Evolutionary conservation across 1,140 invertebrate genomes (phyloP).

Genomic region (Nebria ingens): DNA sequence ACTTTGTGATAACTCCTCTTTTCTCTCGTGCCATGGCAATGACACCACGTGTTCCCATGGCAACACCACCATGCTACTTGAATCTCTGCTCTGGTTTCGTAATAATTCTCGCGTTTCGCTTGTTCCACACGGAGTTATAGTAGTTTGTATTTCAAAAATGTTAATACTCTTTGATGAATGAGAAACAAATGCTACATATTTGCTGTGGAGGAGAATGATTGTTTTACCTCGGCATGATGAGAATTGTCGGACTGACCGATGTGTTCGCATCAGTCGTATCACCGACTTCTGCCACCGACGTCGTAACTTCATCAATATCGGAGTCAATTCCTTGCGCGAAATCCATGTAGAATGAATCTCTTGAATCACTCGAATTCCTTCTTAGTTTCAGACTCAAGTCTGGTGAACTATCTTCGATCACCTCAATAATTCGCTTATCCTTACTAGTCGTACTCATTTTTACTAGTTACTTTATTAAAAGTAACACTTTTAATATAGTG

Average conservation of each 20-base stretch:
- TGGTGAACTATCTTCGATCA: slow-evolving; percentile 68
- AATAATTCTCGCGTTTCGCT: too few relatives aligned
- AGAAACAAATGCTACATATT: not conserved
- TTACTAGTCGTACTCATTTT: not conserved
- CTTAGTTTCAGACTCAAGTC: slow-evolving; percentile 72
- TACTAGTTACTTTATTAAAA: not conserved
- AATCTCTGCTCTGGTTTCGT: too few relatives aligned
- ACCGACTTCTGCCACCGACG: slow-evolving; percentile 33
- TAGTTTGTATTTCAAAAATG: too few relatives aligned
- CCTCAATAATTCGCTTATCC: not conserved
- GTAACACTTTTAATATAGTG: not conserved
- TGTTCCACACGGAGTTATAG: too few relatives aligned
- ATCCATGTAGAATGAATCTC: slow-evolving; percentile 81
- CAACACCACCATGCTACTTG: too few relatives aligned
- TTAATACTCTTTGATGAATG: too few relatives aligned
- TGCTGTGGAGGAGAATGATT: not conserved
- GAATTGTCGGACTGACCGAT: slow-evolving; percentile 41
- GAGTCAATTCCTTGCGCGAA: slow-evolving; percentile 79
- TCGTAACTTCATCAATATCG: slow-evolving; percentile 74
- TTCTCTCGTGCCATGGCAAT: too few relatives aligned
- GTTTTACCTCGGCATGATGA: slow-evolving; percentile 16
- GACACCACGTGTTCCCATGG: too few relatives aligned
- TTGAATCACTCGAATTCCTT: slow-evolving; percentile 70
- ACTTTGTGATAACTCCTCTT: too few relatives aligned
- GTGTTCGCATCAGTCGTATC: slow-evolving; percentile 35